These are phyloP conservation scores for Choristoneura fumiferana DNA, from an alignment of 1,140 invertebrate species.

Conservation along the genomic window DNA sequence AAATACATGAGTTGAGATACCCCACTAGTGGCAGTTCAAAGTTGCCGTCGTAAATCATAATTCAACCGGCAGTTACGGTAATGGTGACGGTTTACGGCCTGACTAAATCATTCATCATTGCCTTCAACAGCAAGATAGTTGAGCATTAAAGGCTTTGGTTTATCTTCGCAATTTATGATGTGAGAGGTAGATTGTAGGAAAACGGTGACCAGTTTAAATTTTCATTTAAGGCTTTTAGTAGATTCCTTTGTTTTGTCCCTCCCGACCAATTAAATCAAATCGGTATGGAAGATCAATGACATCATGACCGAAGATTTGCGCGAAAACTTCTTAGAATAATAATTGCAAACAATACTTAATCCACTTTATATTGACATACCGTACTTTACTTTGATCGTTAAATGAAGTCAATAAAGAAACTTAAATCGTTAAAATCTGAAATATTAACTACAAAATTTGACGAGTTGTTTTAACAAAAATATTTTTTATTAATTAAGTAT, in stretches of 20 bases:
- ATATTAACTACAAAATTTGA: too few relatives aligned
- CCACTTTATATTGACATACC: too few relatives aligned
- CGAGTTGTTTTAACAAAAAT: too few relatives aligned
- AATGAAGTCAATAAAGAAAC: too few relatives aligned
- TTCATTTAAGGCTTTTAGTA: background rate
- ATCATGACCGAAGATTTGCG: too few relatives aligned
- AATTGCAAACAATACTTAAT: too few relatives aligned
- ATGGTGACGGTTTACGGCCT: slow-evolving; percentile 14
- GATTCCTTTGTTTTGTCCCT: background rate
- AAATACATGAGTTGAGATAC: background rate
- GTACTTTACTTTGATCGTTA: too few relatives aligned
- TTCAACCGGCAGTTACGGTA: slow-evolving; percentile 18
- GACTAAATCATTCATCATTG: slow-evolving; percentile 18
- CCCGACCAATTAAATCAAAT: background rate
- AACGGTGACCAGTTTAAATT: background rate
- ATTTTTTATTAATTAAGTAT: too few relatives aligned
- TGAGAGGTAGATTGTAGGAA: background rate
- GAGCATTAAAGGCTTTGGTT: slow-evolving; percentile 1
- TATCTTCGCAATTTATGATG: background rate
- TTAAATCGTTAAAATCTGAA: too few relatives aligned
- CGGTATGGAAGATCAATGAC: too few relatives aligned
- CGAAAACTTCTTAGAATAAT: too few relatives aligned
- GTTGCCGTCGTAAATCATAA: slow-evolving; percentile 18
- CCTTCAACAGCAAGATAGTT: slow-evolving; percentile 5
- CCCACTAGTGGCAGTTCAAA: slow-evolving; percentile 6